These are phyloP conservation scores for Danio jaintianensis DNA, from an alignment of 2,797 vertebrate genomes.

Conservation along the genomic window DNA sequence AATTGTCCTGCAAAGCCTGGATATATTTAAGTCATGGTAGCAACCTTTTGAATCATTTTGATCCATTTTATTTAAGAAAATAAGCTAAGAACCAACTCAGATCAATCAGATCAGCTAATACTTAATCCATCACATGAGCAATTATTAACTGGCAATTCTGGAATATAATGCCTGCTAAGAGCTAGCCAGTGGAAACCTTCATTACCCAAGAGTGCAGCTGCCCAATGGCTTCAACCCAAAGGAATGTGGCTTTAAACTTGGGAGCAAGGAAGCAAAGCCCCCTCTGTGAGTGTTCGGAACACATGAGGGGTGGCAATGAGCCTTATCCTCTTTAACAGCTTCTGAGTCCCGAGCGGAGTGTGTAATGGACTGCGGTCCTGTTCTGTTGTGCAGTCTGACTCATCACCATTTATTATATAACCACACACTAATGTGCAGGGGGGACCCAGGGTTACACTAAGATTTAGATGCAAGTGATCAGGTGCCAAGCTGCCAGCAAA, in stretches of 20 bases:
- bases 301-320: slow-evolving; percentile 51
- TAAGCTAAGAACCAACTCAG: not conserved
- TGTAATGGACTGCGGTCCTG: slow-evolving; percentile 51
- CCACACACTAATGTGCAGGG: slow-evolving; percentile 44
- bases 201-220: slow-evolving; percentile 26
- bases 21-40: no score
- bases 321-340: slow-evolving; percentile 62
- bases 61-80: no score
- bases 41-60: no score
- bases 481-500: slow-evolving; percentile 30
- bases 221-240: slow-evolving; percentile 44
- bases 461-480: slow-evolving; percentile 21
- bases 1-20: no score
- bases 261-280: slow-evolving; percentile 37
- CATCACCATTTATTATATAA: slow-evolving; percentile 57
- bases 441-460: slow-evolving; percentile 38
- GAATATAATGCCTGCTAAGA: slow-evolving; percentile 2
- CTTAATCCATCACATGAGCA: not conserved
- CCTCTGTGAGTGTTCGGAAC: slow-evolving; percentile 42
- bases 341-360: slow-evolving; percentile 53
- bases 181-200: slow-evolving; percentile 37
- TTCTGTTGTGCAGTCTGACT: slow-evolving; percentile 57
- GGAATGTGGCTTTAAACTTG: slow-evolving; percentile 47
- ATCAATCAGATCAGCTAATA: not conserved
- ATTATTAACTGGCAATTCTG: not conserved